Evolutionary conservation across 2,888 invertebrate species (phyloP).

Genomic region (Machimus rusticus): DNA sequence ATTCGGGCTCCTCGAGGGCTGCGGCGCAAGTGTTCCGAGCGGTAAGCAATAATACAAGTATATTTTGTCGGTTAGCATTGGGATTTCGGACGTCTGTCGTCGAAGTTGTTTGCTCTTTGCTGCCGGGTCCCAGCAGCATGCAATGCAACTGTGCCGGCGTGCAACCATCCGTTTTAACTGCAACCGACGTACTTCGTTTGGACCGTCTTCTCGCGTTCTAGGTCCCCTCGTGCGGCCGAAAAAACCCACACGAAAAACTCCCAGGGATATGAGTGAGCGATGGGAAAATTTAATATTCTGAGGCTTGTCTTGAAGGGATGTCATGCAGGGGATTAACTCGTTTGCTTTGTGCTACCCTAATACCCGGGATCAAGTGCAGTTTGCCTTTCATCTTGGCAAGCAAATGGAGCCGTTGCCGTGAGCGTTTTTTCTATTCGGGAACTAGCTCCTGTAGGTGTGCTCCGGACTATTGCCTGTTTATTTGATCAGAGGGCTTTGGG

Average conservation of each 20-base stretch:
- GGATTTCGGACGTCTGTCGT: slow-evolving; percentile 44
- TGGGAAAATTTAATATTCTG: slow-evolving; percentile 41
- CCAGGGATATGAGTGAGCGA: slow-evolving; percentile 18
- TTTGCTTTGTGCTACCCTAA: slow-evolving; percentile 32
- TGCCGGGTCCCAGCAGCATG: slow-evolving; percentile 41
- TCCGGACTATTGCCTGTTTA: neutral
- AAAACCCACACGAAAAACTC: slow-evolving; percentile 5
- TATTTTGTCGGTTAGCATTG: slow-evolving; percentile 26
- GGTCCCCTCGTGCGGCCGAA: neutral
- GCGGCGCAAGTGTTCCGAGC: slow-evolving; percentile 43
- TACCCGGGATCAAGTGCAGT: slow-evolving; percentile 37
- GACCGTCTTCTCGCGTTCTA: slow-evolving; percentile 22
- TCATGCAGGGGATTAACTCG: slow-evolving; percentile 39
- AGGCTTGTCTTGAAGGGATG: slow-evolving; percentile 39
- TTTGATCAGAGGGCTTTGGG: neutral
- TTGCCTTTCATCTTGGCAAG: slow-evolving; percentile 35
- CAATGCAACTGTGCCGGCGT: slow-evolving; percentile 41
- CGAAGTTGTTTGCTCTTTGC: slow-evolving; percentile 45
- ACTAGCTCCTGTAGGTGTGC: neutral
- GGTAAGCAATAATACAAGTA: slow-evolving; percentile 35
- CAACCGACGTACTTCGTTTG: slow-evolving; percentile 8
- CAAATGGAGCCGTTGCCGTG: slow-evolving; percentile 14
- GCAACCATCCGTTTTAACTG: slow-evolving; percentile 28
- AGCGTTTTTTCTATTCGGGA: neutral
- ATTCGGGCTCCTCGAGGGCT: slow-evolving; percentile 42